Evolutionary conservation across 37 sponge, comb jelly and placozoan genomes (phyloP).

Genomic region (Aplysina aerophoba): DNA sequence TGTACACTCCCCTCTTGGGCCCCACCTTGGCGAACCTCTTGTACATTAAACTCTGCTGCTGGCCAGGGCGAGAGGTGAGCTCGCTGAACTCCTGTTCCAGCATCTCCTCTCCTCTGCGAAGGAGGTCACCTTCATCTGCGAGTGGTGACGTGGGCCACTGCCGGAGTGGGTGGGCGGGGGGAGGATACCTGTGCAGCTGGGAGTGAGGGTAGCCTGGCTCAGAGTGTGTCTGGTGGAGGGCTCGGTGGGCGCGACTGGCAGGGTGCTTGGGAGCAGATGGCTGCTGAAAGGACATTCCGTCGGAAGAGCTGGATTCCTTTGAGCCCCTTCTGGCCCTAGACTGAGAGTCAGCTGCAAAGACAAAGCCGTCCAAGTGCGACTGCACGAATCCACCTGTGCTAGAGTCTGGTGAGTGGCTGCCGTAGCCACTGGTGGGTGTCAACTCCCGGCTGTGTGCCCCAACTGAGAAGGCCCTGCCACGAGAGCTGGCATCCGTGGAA

Average conservation of each 20-base stretch:
- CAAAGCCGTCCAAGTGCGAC: not conserved
- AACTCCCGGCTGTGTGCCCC: not conserved
- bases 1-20: too few species aligned
- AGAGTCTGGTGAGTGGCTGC: slow-evolving; percentile 8
- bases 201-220: not conserved
- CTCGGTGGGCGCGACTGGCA: not conserved
- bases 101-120: slow-evolving; percentile 35
- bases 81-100: slow-evolving; percentile 43
- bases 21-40: too few species aligned
- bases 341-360: slow-evolving; percentile 8
- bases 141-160: not conserved
- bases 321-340: not conserved
- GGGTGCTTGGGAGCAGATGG: not conserved
- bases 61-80: not conserved
- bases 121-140: slow-evolving; percentile 14
- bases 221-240: not conserved
- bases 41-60: too few species aligned
- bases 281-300: not conserved
- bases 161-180: not conserved
- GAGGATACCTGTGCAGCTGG: slow-evolving; percentile 23
- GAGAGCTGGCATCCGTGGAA: not conserved
- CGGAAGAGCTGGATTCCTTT: slow-evolving; percentile 24
- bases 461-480: not conserved
- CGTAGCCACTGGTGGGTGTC: slow-evolving; percentile 7
- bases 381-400: not conserved